Percentiles rank a stretch among this genome's conserved stretches.
phyloP scores from a whole-genome alignment of 2,888 invertebrate species.

The Chromoteleia sp. region DNA sequence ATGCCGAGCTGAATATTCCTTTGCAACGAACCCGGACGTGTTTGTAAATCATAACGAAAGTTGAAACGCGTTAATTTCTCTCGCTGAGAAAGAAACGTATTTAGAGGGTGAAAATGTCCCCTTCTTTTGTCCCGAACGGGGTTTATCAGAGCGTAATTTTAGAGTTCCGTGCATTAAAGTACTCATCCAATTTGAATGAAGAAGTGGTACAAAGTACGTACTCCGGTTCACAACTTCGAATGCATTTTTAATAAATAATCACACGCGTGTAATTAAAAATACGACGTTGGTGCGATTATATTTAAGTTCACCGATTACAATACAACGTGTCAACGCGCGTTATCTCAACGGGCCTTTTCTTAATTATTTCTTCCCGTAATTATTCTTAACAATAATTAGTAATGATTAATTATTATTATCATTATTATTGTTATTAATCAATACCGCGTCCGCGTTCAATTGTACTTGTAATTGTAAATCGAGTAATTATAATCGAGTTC shows the following conservation, averaged over 20 bases:
- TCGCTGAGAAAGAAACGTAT: slow-evolving; percentile 4
- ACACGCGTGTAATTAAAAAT: slow-evolving; percentile 8
- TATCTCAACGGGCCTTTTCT: no score
- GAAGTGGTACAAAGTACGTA: neutral
- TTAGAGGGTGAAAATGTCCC: slow-evolving; percentile 3
- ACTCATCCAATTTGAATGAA: slow-evolving; percentile 3
- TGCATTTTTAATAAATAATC: neutral
- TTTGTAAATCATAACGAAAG: slow-evolving; percentile 10
- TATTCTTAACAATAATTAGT: no score
- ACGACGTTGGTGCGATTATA: neutral
- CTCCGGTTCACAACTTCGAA: neutral
- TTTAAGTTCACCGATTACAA: neutral
- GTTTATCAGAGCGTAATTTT: neutral
- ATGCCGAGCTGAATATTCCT: neutral
- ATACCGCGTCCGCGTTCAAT: no score
- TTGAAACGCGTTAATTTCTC: slow-evolving; percentile 6
- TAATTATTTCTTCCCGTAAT: no score
- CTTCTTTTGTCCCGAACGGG: no score
- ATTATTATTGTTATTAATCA: no score
- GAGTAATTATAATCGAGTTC: no score
- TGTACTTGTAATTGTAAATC: no score
- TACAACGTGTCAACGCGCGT: no score
- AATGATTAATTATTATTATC: no score
- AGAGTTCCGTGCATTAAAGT: neutral
- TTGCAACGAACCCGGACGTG: neutral